Percentiles rank a stretch among this genome's conserved stretches.
phyloP scores from a whole-genome alignment of 2,888 invertebrate genomes.

The Tetropium fuscum region DNA sequence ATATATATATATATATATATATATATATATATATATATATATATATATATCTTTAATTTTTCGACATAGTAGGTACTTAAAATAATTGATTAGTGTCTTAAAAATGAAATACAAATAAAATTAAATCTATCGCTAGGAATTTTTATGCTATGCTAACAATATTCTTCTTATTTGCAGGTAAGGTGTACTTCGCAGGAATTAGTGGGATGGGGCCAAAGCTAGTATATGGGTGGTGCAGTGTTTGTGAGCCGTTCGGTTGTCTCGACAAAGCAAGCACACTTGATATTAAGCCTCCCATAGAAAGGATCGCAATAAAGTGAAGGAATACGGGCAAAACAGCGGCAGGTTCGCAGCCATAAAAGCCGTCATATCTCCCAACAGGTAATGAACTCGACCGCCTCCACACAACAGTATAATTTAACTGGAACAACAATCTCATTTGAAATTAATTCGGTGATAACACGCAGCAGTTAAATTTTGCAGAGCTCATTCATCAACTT shows the following conservation, averaged over 20 bases:
- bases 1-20: no score
- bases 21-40: no score
- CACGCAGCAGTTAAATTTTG: constrained; percentile 6
- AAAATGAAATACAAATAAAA: no score
- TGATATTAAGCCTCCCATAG: constrained; percentile 41
- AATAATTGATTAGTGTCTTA: no score
- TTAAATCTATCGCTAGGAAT: no score
- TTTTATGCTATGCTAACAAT: no score
- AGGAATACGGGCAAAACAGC: constrained; percentile 38
- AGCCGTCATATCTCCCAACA: constrained; percentile 44
- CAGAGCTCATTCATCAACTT: constrained; percentile 20
- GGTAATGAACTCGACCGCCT: constrained; percentile 37
- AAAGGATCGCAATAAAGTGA: constrained; percentile 31
- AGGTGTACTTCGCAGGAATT: constrained; percentile 32
- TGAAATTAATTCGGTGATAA: constrained; percentile 32
- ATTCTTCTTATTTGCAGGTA: no score
- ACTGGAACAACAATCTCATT: constrained; percentile 32
- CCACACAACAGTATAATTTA: constrained; percentile 35
- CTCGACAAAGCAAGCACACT: constrained; percentile 34
- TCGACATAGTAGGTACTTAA: no score
- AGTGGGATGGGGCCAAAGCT: no score
- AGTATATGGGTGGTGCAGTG: no score
- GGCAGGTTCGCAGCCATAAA: constrained; percentile 33
- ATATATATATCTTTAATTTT: no score
- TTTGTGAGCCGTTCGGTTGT: constrained; percentile 39